Conservation (phyloP, 2,797 vertebrate genomes). For the Chromis chromis region DNA sequence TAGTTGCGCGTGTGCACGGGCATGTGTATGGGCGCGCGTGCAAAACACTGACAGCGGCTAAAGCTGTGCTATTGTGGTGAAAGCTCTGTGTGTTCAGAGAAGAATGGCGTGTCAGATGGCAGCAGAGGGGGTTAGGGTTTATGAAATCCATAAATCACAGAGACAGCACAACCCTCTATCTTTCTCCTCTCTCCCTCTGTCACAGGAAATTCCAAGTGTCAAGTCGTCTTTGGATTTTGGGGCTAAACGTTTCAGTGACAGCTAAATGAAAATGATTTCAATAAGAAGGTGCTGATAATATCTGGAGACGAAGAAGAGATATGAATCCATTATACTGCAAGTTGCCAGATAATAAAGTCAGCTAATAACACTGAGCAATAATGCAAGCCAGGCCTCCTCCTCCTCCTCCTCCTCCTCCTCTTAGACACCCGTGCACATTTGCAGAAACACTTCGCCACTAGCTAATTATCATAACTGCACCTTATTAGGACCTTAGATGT, state of each 20-base stretch:
- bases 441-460: constrained; percentile 56
- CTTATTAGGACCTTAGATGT: constrained; percentile 71
- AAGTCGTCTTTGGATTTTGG: constrained; percentile 67
- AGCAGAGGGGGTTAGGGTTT: constrained; percentile 82
- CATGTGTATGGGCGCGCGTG: constrained; percentile 21
- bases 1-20: constrained; percentile 32
- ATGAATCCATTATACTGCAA: constrained; percentile 70
- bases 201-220: constrained; percentile 78
- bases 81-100: constrained; percentile 69
- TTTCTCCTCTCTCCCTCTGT: constrained; percentile 55
- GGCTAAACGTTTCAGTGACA: constrained; percentile 77
- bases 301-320: constrained; percentile 69
- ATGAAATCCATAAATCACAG: constrained; percentile 88
- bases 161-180: constrained; percentile 77
- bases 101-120: constrained; percentile 82
- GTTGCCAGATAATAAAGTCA: constrained; percentile 77
- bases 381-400: constrained; percentile 48
- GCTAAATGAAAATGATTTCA: constrained; percentile 80
- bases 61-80: constrained; percentile 74
- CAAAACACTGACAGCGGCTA: constrained; percentile 63
- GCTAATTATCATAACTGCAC: constrained; percentile 75
- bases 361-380: constrained; percentile 71
- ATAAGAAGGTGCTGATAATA: constrained; percentile 74
- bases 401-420: constrained; percentile 40
- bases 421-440: constrained; percentile 45